A percentile compares a stretch with the other conserved stretches of the same genome.
Conservation (phyloP, 2,888 invertebrate species). For the Clepsis dumicolana region DNA sequence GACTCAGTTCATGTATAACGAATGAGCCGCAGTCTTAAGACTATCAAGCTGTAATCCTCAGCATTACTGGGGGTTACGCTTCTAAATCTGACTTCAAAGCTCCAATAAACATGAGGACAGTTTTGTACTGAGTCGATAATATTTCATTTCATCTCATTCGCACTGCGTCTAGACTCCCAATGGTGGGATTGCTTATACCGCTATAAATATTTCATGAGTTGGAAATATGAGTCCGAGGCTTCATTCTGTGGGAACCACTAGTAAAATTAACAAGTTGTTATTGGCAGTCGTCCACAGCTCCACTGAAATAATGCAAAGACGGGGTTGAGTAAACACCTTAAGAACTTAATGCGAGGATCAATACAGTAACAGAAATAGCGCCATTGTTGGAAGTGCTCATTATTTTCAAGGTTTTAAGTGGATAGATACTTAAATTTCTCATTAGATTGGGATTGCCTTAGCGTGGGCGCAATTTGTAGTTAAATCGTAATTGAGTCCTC, state of each 20-base stretch:
- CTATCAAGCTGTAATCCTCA: slow-evolving; percentile 32
- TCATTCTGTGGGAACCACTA: slow-evolving; percentile 70
- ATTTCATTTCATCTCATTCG: slow-evolving; percentile 76
- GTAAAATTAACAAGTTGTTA: slow-evolving; percentile 79
- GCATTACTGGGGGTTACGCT: slow-evolving; percentile 39
- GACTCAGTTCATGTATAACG: slow-evolving; percentile 22
- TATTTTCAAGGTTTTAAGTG: slow-evolving; percentile 25
- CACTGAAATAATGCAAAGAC: slow-evolving; percentile 60
- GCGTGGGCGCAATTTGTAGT: background rate
- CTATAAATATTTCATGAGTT: slow-evolving; percentile 80
- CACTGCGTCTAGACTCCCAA: slow-evolving; percentile 77
- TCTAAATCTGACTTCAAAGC: slow-evolving; percentile 49
- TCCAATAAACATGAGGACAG: slow-evolving; percentile 60
- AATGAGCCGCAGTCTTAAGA: slow-evolving; percentile 29
- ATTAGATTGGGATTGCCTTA: slow-evolving; percentile 12
- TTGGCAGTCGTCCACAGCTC: slow-evolving; percentile 74
- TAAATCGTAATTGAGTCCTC: slow-evolving; percentile 1
- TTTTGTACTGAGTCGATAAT: slow-evolving; percentile 64
- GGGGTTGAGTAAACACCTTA: slow-evolving; percentile 50
- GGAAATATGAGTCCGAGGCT: slow-evolving; percentile 74
- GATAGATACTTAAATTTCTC: slow-evolving; percentile 21
- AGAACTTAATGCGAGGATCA: slow-evolving; percentile 48
- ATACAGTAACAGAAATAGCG: slow-evolving; percentile 35
- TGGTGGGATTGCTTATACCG: slow-evolving; percentile 71
- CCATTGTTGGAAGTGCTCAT: slow-evolving; percentile 34